Evolutionary conservation across 2,888 invertebrate species (phyloP).

Genomic region (Spicauda simplicius): DNA sequence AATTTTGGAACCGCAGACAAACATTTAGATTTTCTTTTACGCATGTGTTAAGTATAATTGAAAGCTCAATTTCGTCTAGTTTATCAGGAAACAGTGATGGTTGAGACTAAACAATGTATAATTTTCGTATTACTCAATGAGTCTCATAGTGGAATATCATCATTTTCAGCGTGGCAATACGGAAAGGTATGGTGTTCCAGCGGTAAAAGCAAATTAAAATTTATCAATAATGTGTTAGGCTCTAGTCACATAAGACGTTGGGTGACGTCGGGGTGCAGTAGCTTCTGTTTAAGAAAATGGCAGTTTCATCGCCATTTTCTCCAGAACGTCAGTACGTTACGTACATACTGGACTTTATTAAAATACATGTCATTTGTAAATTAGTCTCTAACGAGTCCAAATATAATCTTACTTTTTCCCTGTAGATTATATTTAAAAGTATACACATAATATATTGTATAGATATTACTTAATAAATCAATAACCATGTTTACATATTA

Average conservation of each 20-base stretch:
- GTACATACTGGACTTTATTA: no score
- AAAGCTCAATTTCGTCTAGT: conserved; percentile 21
- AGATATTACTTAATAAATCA: no score
- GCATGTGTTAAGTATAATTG: conserved; percentile 28
- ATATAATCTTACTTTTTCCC: no score
- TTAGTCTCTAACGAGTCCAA: no score
- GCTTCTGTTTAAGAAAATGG: no score
- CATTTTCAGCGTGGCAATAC: neutral
- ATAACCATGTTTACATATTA: neutral
- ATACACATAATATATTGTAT: no score
- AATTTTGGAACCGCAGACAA: neutral
- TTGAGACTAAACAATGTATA: conserved; percentile 26
- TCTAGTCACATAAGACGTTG: neutral
- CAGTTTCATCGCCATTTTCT: no score
- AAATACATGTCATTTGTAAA: no score
- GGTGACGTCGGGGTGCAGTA: no score
- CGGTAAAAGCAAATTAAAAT: no score
- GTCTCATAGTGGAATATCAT: neutral
- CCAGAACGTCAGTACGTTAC: no score
- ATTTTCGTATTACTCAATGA: neutral
- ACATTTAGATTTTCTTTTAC: conserved; percentile 10
- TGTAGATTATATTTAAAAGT: no score
- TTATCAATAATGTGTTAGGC: neutral
- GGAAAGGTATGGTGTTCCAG: neutral
- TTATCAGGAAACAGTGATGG: conserved; percentile 9